Evolutionary conservation across 2,113 vertebrate genomes (phyloP).

Genomic region (Sphaerodactylus townsendi): DNA sequence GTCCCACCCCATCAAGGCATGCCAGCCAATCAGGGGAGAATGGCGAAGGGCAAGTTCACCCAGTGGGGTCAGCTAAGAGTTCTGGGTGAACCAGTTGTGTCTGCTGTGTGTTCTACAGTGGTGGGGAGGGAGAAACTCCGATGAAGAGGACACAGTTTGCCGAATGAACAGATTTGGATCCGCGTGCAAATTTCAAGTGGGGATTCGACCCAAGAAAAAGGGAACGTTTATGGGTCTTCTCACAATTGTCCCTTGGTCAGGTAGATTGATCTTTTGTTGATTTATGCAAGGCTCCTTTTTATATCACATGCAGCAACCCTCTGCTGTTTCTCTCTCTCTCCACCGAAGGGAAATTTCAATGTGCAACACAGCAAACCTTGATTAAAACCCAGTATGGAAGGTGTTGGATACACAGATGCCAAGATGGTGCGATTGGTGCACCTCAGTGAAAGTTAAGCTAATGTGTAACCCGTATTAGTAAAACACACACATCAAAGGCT

Average conservation of each 20-base stretch:
- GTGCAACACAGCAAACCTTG: background rate
- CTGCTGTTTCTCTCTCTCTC: background rate
- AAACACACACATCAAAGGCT: slow-evolving; percentile 7
- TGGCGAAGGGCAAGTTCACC: too few species aligned
- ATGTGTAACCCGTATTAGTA: slow-evolving; percentile 38
- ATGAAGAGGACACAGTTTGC: too few species aligned
- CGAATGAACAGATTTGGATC: too few species aligned
- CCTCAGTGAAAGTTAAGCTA: background rate
- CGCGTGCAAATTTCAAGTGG: too few species aligned
- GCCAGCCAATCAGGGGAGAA: too few species aligned
- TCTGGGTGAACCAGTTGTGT: too few species aligned
- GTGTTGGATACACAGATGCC: background rate
- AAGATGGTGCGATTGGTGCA: slow-evolving; percentile 23
- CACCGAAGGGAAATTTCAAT: slow-evolving; percentile 14
- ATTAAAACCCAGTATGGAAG: background rate
- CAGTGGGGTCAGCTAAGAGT: too few species aligned
- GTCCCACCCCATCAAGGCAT: too few species aligned
- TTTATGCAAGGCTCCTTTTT: background rate
- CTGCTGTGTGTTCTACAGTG: too few species aligned
- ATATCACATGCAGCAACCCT: background rate
- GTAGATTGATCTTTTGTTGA: background rate
- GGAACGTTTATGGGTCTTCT: too few species aligned
- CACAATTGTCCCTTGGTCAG: background rate
- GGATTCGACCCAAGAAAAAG: too few species aligned
- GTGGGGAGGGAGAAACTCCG: too few species aligned